Evolutionary conservation across 2,888 invertebrate species (phyloP).

Genomic region (Oscheius myriophilus): DNA sequence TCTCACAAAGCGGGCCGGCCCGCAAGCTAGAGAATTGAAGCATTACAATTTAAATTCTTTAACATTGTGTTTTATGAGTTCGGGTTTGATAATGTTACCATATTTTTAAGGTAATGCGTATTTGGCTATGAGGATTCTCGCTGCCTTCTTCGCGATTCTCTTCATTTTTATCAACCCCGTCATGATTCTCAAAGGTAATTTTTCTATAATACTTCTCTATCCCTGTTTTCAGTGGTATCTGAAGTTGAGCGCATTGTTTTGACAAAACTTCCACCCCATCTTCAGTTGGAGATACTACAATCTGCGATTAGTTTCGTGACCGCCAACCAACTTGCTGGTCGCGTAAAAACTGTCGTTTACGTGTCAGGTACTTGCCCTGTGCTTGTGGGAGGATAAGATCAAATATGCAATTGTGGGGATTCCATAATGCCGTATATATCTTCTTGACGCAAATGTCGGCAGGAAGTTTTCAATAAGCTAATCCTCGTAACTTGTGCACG

Average conservation of each 20-base stretch:
- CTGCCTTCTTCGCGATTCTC: constrained; percentile 57
- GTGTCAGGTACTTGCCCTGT: constrained; percentile 14
- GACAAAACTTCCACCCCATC: constrained; percentile 1
- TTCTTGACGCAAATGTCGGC: neutral
- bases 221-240: constrained; percentile 15
- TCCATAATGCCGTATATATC: neutral
- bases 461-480: neutral
- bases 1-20: too few species aligned
- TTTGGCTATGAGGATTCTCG: constrained; percentile 54
- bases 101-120: constrained; percentile 23
- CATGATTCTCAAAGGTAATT: constrained; percentile 51
- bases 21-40: too few species aligned
- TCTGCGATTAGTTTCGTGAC: constrained; percentile 1
- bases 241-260: constrained; percentile 18
- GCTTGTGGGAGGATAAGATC: neutral
- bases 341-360: constrained; percentile 21
- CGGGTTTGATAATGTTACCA: too few species aligned
- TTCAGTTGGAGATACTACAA: constrained; percentile 20
- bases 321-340: constrained; percentile 2
- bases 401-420: neutral
- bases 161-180: constrained; percentile 60
- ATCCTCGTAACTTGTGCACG: neutral
- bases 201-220: neutral
- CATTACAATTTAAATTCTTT: too few species aligned
- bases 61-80: too few species aligned